A percentile compares a stretch with the other conserved stretches of the same genome.
phyloP scores from a whole-genome alignment of 1,140 invertebrate genomes.

The Triops longicaudatus region DNA sequence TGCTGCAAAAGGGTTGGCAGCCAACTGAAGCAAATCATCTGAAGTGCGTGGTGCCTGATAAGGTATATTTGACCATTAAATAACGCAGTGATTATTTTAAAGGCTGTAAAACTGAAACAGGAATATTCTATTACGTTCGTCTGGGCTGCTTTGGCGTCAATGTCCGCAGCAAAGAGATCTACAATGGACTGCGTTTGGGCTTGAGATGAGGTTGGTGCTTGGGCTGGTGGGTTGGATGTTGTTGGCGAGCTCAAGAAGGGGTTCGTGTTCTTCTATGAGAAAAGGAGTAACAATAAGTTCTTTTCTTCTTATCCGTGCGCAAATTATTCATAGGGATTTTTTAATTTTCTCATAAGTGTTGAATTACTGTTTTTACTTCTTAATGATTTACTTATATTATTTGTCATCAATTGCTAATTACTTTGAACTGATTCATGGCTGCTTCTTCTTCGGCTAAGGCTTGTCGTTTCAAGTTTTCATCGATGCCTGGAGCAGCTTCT shows the following conservation, averaged over 20 bases:
- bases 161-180: conserved; percentile 57
- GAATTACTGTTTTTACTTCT: no score
- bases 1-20: conserved; percentile 73
- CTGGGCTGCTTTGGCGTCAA: not conserved
- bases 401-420: conserved; percentile 38
- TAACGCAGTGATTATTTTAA: no score
- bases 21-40: conserved; percentile 76
- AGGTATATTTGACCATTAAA: conserved; percentile 22
- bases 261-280: conserved; percentile 54
- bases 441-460: conserved; percentile 90
- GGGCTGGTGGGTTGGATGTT: conserved; percentile 38
- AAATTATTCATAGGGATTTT: no score
- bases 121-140: conserved; percentile 18
- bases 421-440: conserved; percentile 90
- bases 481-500: conserved; percentile 56
- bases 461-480: conserved; percentile 74
- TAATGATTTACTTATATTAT: no score
- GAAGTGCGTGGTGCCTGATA: conserved; percentile 56
- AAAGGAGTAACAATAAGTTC: not conserved
- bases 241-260: conserved; percentile 62
- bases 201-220: conserved; percentile 31
- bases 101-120: no score
- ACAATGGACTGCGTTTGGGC: conserved; percentile 55
- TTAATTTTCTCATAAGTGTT: no score
- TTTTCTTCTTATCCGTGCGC: no score